Percentiles rank a stretch among this genome's conserved stretches.
Conservation (phyloP, 2,888 invertebrate species). For the Cynaeus angustus region DNA sequence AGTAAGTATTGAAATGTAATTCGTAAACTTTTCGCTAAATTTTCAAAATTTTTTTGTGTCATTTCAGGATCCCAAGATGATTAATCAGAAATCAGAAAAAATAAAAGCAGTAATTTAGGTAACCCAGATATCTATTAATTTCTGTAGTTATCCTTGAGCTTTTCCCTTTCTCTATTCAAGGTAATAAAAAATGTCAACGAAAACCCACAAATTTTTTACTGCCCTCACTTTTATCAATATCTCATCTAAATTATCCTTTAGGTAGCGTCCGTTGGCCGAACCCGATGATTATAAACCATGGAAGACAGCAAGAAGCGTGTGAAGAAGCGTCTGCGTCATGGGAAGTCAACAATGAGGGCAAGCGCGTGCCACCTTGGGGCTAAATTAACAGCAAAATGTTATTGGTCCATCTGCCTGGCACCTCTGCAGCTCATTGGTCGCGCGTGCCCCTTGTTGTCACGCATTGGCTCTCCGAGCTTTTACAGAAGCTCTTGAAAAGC, state of each 20-base stretch:
- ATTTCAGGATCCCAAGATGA: too few relatives aligned
- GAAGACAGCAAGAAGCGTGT: conserved; percentile 43
- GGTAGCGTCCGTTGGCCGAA: conserved; percentile 29
- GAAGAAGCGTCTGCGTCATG: conserved; percentile 52
- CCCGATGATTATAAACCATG: conserved; percentile 31
- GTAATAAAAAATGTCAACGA: too few relatives aligned
- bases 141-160: too few relatives aligned
- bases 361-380: conserved; percentile 55
- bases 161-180: too few relatives aligned
- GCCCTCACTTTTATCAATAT: conserved; percentile 8
- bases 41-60: too few relatives aligned
- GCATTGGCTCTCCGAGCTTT: conserved; percentile 59
- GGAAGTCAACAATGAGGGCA: conserved; percentile 48
- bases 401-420: conserved; percentile 63
- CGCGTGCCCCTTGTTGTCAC: conserved; percentile 64
- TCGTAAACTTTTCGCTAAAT: too few relatives aligned
- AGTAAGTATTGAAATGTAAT: too few relatives aligned
- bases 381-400: conserved; percentile 51
- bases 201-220: not conserved
- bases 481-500: conserved; percentile 53
- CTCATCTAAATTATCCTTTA: conserved; percentile 25
- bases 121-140: too few relatives aligned
- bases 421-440: conserved; percentile 64
- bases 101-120: too few relatives aligned
- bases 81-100: too few relatives aligned